Evolutionary conservation across 2,888 invertebrate genomes (phyloP).

Genomic region (Sialis lutaria): DNA sequence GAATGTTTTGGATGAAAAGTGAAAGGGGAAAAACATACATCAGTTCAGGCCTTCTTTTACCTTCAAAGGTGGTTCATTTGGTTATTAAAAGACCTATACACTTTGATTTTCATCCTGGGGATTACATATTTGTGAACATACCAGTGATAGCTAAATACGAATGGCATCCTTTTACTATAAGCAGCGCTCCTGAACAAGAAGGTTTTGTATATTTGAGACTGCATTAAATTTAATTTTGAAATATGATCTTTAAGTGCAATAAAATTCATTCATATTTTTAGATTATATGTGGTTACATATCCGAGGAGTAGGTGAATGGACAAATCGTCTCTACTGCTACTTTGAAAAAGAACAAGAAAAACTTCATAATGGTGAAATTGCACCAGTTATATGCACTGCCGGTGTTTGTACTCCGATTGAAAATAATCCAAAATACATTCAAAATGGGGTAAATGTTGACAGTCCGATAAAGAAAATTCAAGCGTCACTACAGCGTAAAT

Average conservation of each 20-base stretch:
- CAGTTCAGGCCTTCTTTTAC: conserved; percentile 69
- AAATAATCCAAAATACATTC: conserved; percentile 9
- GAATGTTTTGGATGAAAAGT: conserved; percentile 42
- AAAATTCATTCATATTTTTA: conserved; percentile 17
- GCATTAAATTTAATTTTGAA: not conserved
- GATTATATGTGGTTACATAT: conserved; percentile 89
- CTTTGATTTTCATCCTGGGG: conserved; percentile 82
- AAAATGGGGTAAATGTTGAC: conserved; percentile 8
- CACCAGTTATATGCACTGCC: conserved; percentile 23
- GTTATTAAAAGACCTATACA: conserved; percentile 73
- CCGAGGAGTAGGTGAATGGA: conserved; percentile 88
- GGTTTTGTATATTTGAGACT: conserved; percentile 26
- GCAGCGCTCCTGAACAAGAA: conserved; percentile 87
- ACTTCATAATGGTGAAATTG: conserved; percentile 46
- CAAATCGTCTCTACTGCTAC: conserved; percentile 68
- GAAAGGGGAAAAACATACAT: conserved; percentile 78
- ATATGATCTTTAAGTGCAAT: not conserved
- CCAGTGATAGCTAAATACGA: conserved; percentile 84
- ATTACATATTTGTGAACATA: conserved; percentile 85
- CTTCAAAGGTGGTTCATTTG: conserved; percentile 80
- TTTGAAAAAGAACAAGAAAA: conserved; percentile 69
- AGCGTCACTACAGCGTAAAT: conserved; percentile 29
- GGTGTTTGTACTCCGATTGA: conserved; percentile 10
- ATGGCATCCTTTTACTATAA: conserved; percentile 96
- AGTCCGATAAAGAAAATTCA: conserved; percentile 22